Evolutionary conservation across 2,888 invertebrate species (phyloP).

Genomic region (Drosophila hamatofila): DNA sequence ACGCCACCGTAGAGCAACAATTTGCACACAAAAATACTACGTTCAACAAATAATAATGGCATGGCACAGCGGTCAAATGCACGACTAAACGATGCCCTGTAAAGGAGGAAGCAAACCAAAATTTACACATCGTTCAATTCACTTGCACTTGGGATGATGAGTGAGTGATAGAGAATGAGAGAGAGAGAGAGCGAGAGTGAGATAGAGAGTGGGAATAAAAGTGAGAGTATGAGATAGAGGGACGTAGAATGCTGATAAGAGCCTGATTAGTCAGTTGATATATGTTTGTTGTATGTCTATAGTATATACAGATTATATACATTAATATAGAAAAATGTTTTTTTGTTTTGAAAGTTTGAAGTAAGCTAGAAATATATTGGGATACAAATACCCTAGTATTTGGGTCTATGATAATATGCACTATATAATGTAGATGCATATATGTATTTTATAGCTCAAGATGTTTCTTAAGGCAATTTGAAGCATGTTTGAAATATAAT

Average conservation of each 20-base stretch:
- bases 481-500: too few relatives aligned
- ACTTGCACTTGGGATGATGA: too few relatives aligned
- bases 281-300: neutral
- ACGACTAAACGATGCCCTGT: slow-evolving; percentile 27
- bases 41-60: slow-evolving; percentile 7
- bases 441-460: neutral
- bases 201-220: neutral
- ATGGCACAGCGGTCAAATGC: neutral
- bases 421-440: neutral
- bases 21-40: slow-evolving; percentile 10
- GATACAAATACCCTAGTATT: neutral
- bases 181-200: neutral
- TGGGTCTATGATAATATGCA: neutral
- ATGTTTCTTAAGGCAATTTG: too few relatives aligned
- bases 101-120: neutral
- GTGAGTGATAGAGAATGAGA: neutral
- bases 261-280: neutral
- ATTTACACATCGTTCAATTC: too few relatives aligned
- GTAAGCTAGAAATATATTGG: neutral
- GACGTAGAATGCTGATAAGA: neutral
- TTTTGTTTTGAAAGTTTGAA: too few relatives aligned
- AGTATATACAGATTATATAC: neutral
- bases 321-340: neutral
- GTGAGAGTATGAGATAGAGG: neutral
- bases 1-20: slow-evolving; percentile 36